These are phyloP conservation scores for Tragelaphus buxtoni DNA, from an alignment of 2,113 vertebrate genomes.

Conservation along the genomic window DNA sequence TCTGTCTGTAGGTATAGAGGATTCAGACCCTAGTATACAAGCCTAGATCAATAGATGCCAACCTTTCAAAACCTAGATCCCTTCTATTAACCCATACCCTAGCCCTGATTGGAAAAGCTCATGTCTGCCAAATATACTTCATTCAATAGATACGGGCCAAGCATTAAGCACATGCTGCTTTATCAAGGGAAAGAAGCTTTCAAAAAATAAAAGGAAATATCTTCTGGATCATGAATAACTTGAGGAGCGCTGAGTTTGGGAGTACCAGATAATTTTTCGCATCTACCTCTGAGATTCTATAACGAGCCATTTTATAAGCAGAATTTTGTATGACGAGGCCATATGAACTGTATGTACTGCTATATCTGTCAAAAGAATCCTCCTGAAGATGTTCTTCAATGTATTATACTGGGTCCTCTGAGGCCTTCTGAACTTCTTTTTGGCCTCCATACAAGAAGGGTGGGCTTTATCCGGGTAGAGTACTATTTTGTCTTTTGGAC, in stretches of 20 bases:
- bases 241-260: neutral
- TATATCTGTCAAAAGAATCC: neutral
- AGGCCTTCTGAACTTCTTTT: neutral
- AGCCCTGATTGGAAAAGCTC: neutral
- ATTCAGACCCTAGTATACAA: neutral
- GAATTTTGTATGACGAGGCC: neutral
- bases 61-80: neutral
- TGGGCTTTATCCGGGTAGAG: neutral
- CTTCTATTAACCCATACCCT: neutral
- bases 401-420: neutral
- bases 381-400: neutral
- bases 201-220: neutral
- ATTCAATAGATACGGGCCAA: neutral
- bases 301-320: neutral
- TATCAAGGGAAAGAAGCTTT: neutral
- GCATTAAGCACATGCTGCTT: neutral
- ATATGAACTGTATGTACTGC: neutral
- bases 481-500: neutral
- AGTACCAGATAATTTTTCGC: neutral
- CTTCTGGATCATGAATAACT: neutral
- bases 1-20: neutral
- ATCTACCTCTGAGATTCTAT: neutral
- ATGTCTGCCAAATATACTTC: neutral
- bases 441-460: neutral
- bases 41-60: neutral